Evolutionary conservation across 2,113 vertebrate genomes (phyloP).

Genomic region (Perca flavescens): DNA sequence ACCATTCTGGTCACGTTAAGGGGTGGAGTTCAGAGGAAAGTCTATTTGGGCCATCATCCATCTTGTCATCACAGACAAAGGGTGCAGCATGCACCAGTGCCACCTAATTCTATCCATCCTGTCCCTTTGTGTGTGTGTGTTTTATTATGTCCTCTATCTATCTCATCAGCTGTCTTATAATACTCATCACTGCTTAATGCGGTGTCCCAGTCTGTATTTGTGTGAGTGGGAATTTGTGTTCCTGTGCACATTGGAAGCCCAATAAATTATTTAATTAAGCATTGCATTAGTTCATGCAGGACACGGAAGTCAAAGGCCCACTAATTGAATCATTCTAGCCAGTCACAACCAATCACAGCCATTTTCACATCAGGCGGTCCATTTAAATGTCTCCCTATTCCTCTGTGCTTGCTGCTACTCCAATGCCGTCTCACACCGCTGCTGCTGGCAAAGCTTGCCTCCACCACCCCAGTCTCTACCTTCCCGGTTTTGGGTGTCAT

Average conservation of each 20-base stretch:
- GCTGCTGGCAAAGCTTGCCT: too few relatives aligned
- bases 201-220: background rate
- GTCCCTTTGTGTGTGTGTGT: constrained; percentile 42
- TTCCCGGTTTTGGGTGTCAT: too few relatives aligned
- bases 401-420: too few relatives aligned
- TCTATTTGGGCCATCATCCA: constrained; percentile 75
- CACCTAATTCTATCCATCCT: constrained; percentile 70
- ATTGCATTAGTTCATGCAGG: too few relatives aligned
- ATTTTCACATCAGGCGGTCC: too few relatives aligned
- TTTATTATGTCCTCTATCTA: constrained; percentile 43
- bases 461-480: too few relatives aligned
- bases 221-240: background rate
- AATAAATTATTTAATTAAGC: background rate
- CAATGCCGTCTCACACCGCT: too few relatives aligned
- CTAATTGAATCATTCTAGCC: too few relatives aligned
- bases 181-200: constrained; percentile 63
- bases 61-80: constrained; percentile 72
- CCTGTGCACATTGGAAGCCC: constrained; percentile 1
- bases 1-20: constrained; percentile 46
- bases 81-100: constrained; percentile 52
- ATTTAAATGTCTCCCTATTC: too few relatives aligned
- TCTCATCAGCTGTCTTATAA: constrained; percentile 70
- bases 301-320: too few relatives aligned
- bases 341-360: too few relatives aligned
- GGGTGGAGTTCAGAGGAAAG: constrained; percentile 58